These are phyloP conservation scores for Leptogaster cylindrica DNA, from an alignment of 2,888 invertebrate genomes.

Conservation along the genomic window DNA sequence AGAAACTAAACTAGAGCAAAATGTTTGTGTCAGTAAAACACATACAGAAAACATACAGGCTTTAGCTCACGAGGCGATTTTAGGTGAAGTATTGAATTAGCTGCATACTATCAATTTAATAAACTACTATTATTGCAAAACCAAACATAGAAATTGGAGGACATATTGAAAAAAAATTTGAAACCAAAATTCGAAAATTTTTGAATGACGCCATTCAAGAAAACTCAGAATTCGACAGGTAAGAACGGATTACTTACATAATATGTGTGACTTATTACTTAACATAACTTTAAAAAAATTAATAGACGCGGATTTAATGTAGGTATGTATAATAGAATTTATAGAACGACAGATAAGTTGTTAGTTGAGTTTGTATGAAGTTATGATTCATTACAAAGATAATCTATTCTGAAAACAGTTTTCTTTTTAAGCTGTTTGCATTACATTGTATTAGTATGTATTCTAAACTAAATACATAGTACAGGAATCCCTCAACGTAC, in stretches of 20 bases:
- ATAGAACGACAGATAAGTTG: too few relatives aligned
- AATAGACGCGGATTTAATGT: too few relatives aligned
- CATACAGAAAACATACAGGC: neutral
- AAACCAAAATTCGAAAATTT: neutral
- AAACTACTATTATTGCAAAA: too few relatives aligned
- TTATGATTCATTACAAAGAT: too few relatives aligned
- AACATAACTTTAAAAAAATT: neutral
- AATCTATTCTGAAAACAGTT: too few relatives aligned
- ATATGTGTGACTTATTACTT: neutral
- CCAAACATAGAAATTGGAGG: constrained; percentile 5
- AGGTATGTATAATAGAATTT: too few relatives aligned
- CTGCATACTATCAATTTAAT: neutral
- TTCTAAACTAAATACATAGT: too few relatives aligned
- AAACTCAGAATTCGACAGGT: constrained; percentile 30
- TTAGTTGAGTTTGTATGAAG: too few relatives aligned
- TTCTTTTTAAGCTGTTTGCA: too few relatives aligned
- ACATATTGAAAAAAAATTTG: constrained; percentile 15
- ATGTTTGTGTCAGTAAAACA: constrained; percentile 12
- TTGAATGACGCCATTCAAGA: constrained; percentile 14
- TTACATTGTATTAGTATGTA: too few relatives aligned
- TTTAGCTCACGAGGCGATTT: constrained; percentile 5
- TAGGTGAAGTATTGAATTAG: neutral
- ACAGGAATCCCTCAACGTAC: too few relatives aligned
- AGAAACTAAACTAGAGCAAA: neutral
- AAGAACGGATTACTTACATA: too few relatives aligned